These are phyloP conservation scores for Augiades crinisus DNA, from an alignment of 2,888 invertebrate genomes.

Conservation along the genomic window DNA sequence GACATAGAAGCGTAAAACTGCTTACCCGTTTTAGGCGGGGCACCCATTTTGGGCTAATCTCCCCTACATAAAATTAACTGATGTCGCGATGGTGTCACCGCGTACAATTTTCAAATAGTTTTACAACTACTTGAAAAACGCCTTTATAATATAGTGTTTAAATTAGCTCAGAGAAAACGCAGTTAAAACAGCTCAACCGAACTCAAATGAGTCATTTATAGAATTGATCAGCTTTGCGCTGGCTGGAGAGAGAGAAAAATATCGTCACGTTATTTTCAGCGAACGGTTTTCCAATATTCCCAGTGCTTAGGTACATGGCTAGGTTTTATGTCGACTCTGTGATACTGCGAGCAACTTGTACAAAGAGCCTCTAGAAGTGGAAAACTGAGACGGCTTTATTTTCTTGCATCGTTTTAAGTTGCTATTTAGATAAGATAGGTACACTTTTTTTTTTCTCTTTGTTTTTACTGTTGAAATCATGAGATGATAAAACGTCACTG, in stretches of 20 bases:
- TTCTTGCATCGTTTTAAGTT: slow-evolving; percentile 16
- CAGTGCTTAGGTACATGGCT: slow-evolving; percentile 19
- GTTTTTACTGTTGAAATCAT: background rate
- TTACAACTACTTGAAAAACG: too few relatives aligned
- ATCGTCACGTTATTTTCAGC: slow-evolving; percentile 13
- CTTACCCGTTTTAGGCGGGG: too few relatives aligned
- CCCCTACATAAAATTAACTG: too few relatives aligned
- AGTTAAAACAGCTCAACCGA: background rate
- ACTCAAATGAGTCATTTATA: slow-evolving; percentile 20
- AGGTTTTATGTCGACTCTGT: slow-evolving; percentile 18
- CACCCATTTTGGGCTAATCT: too few relatives aligned
- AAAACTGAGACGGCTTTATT: slow-evolving; percentile 15
- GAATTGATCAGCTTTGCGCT: slow-evolving; percentile 5
- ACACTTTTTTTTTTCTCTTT: slow-evolving; percentile 8
- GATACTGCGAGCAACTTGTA: slow-evolving; percentile 9
- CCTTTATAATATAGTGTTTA: too few relatives aligned
- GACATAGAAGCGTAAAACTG: too few relatives aligned
- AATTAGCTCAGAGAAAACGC: too few relatives aligned
- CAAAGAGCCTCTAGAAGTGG: slow-evolving; percentile 13
- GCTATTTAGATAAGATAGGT: slow-evolving; percentile 14
- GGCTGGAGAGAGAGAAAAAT: slow-evolving; percentile 14
- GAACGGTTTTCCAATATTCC: slow-evolving; percentile 24
- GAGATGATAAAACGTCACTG: too few relatives aligned
- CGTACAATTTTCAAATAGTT: too few relatives aligned
- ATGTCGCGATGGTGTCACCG: too few relatives aligned